Base-by-base conservation (phyloP, 2,888 invertebrate species). In the Aspidiotus rigidus region DNA sequence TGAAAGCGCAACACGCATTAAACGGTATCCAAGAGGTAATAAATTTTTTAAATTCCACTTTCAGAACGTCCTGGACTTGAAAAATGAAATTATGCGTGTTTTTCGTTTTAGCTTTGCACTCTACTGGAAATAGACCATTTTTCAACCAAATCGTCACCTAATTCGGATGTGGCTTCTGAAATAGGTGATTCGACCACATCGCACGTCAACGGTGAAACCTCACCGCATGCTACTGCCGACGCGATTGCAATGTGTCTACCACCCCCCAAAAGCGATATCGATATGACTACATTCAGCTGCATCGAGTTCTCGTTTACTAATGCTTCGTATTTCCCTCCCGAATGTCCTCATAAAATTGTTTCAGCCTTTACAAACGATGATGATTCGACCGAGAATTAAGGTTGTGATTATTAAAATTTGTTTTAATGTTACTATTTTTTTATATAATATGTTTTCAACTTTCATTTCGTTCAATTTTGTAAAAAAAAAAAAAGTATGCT, bases 11-110 rank as follows among this genome's bases (percentile, higher is more conserved):
- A 71, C 77, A 79, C 64, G 79, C 81, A 0, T 73, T 82, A n/a
- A 79, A 80, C 73, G 81, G 81, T 9, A 80, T 82, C 42, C 79
- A 80, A 66, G 81, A 82, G 74, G 76, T 81, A 62, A 77, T 59
- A 41, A 56, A 55, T n/a, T 9, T 64, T 8, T 6, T 0, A 55
- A 16, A 11, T 41, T 53, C 8, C 41, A 7, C 13, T 13, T 40
- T 55, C 15, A 2, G n/a, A 15, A 3, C 53, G 53, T 53, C 53
- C 2, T 3, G n/a, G 11, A n/a, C 11, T 53, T n/a, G 2, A n/a
- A 16, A 40, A 7, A 10, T 44, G 8, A 16, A 28, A 49, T 0
- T 63, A 13, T 39, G 9, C 1, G 5, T 16, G 39, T 28, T 15
- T 40, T 56, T 64, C 44, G 5, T 62, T 60, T 8, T 40, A 67